These are phyloP conservation scores for Parazoanthus atlanticus DNA, from an alignment of 92 coral and sea anemone species.

Conservation along the genomic window DNA sequence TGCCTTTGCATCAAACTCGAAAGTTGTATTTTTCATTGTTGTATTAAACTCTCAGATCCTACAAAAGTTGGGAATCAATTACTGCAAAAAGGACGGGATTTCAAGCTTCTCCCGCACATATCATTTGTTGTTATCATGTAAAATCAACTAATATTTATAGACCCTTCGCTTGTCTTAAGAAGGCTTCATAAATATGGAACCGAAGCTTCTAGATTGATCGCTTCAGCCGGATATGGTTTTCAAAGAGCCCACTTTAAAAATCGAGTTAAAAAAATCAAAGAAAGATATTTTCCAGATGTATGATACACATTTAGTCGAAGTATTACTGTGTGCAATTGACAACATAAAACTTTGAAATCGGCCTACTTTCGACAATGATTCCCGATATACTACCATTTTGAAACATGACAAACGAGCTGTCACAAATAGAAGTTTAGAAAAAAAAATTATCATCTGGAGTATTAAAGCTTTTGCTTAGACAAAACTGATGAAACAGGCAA, in stretches of 20 bases:
- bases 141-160: neutral
- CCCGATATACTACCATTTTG: neutral
- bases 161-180: neutral
- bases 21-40: neutral
- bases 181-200: neutral
- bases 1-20: neutral
- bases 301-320: neutral
- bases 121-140: conserved; percentile 3
- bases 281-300: conserved; percentile 28
- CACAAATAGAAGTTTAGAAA: neutral
- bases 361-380: neutral
- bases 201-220: conserved; percentile 10
- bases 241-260: conserved; percentile 18
- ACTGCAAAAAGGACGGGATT: neutral
- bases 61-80: neutral
- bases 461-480: neutral
- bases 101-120: too few species aligned
- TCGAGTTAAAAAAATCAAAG: conserved; percentile 15
- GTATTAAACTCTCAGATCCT: neutral
- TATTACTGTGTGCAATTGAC: conserved; percentile 22
- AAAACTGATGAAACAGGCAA: conserved; percentile 12
- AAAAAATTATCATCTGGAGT: neutral
- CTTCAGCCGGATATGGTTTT: neutral
- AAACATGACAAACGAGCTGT: neutral
- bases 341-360: conserved; percentile 9